Base-by-base conservation (phyloP, 1,140 invertebrate species). In the Hirudo medicinalis region DNA sequence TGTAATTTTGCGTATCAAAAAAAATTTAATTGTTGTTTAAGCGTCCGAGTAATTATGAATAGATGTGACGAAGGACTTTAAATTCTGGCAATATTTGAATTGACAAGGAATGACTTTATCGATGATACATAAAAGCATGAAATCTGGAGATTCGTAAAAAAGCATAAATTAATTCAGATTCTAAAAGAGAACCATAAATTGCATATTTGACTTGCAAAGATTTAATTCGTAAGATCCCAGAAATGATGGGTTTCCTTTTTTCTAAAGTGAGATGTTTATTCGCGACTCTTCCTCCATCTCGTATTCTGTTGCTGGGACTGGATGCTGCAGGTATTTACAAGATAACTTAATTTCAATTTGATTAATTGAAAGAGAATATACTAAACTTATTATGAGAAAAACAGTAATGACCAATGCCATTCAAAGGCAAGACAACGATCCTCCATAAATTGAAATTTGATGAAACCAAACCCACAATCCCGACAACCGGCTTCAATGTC, bases 381-480 rank as follows among this genome's bases (percentile, higher is more conserved):
- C 25, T 8, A 8, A 36, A 36, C 32, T 3, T 3, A 36, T 36
- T 57, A n/a, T 2, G 8, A 57, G 25, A 57, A 6, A 2, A 8
- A 27, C 15, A 27, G 22, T 19, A 49, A 32, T 32, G 11, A 40
- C 36, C 22, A 40, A 49, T 69, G 25, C 69, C 69, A 27, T n/a
- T 36, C 32, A 57, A 67, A 67, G 79, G 80, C 8, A 82, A 82
- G 70, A 81, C 80, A 13, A 97, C 94, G 84, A 97, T 97, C 84
- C 87, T 97, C 85, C 97, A 97, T 87, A 97, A 97, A 89, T 87
- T 98, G 81, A 97, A 97, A 88, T 88, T 97, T 87, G 94, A 94
- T 67, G 79, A 83, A 69, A 76, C 73, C 27, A 77, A 82, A 13
- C 67, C 60, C 25, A 80, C 80, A 3, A 80, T 82, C 54, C 83